phyloP scores from a whole-genome alignment of 92 coral and sea anemone genomes.

The Blastomussa wellsi region DNA sequence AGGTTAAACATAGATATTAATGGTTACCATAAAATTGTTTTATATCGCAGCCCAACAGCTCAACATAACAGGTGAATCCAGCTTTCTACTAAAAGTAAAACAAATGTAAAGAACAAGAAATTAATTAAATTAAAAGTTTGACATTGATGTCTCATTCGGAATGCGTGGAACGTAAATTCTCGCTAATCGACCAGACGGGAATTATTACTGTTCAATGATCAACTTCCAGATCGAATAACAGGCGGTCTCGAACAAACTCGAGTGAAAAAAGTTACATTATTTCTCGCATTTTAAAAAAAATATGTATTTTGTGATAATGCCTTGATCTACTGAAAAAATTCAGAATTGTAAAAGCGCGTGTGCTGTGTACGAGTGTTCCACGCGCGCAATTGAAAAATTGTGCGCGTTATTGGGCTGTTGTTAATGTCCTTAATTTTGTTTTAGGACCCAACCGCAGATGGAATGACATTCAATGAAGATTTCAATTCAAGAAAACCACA shows the following conservation, averaged over 20 bases:
- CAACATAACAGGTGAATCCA: background rate
- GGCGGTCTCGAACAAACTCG: too few species aligned
- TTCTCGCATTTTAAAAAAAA: too few species aligned
- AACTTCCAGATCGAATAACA: too few species aligned
- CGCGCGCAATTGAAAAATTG: background rate
- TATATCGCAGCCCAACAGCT: background rate
- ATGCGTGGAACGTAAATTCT: constrained; percentile 6
- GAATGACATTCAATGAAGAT: background rate
- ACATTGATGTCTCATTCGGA: constrained; percentile 8
- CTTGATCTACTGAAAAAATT: too few species aligned
- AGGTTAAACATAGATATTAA: background rate
- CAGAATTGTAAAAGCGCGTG: background rate
- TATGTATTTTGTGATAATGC: too few species aligned
- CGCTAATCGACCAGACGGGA: background rate
- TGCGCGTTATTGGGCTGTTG: background rate
- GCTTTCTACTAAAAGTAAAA: background rate
- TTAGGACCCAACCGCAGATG: background rate
- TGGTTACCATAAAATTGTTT: background rate
- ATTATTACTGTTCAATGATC: too few species aligned
- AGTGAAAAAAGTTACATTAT: too few species aligned
- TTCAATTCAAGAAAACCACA: background rate
- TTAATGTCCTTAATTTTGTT: background rate
- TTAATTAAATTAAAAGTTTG: constrained; percentile 6
- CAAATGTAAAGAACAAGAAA: constrained; percentile 1
- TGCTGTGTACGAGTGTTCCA: background rate